Evolutionary conservation across 2,113 vertebrate genomes (phyloP).

Genomic region (Carassius auratus): DNA sequence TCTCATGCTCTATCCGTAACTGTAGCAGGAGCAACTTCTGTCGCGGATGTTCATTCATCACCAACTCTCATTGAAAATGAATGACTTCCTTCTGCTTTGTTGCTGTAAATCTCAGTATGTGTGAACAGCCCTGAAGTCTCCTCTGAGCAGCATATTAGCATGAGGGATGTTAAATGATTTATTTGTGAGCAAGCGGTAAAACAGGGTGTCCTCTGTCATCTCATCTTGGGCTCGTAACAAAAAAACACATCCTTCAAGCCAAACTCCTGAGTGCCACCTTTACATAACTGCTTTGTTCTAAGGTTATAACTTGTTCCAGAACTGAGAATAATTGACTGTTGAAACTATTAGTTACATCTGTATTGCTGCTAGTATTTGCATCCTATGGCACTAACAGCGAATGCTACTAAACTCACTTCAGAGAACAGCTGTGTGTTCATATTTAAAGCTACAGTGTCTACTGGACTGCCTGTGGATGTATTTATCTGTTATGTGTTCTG

Average conservation of each 20-base stretch:
- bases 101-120: neutral
- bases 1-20: neutral
- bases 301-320: neutral
- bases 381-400: neutral
- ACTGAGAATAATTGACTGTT: neutral
- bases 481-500: neutral
- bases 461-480: neutral
- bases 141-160: slow-evolving; percentile 5
- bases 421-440: neutral
- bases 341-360: neutral
- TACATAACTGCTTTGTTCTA: slow-evolving; percentile 9
- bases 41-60: neutral
- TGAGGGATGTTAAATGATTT: slow-evolving; percentile 39
- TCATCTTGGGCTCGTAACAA: neutral
- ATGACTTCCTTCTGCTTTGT: slow-evolving; percentile 12
- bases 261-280: neutral
- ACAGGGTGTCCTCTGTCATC: neutral
- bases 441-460: neutral
- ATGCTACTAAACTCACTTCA: neutral
- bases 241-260: neutral
- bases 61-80: neutral
- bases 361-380: neutral
- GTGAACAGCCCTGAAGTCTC: neutral
- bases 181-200: neutral
- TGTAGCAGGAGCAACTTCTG: neutral